Evolutionary conservation across 2,888 invertebrate species (phyloP), one percentile per base, ranked within the genome.

Genomic region (Sinopyrophorus schimmeli): DNA sequence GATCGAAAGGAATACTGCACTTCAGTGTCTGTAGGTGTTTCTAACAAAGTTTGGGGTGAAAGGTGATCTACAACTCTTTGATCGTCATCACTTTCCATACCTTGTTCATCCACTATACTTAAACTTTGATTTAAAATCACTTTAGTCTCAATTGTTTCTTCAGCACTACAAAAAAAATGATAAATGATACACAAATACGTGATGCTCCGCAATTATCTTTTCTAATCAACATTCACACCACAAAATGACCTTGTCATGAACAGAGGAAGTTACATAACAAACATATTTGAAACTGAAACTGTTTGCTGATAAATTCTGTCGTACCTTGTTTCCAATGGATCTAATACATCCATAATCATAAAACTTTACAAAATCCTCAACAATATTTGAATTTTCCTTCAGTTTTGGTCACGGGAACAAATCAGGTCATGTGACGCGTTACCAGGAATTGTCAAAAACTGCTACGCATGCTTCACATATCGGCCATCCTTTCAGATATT

Each of bases 321-420:
- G 71, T 80, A 83, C 83, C 83, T 82, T 74, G 76, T 76, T 67
- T 81, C 80, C 61, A 82, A 74, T 49, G 81, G 79, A 71, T 82
- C 81, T 66, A 81, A 74, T 63, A 81, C 74, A 71, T 81, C 82
- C 76, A 80, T 77, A 70, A 72, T 68, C 55, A 35, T 30, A 52
- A 74, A 72, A 75, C 76, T 58, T 53, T 49, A 42, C 56, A 37
- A 35, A 50, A 54, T 54, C 75, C 73, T 74, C 55, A 49, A 57
- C 75, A 77, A 76, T 78, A 78, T 78, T 80, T 81, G 80, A 80
- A 79, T 80, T 80, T 80, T 80, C 80, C 74, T 77, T 76, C 77
- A 79, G 76, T 78, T 81, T 78, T 81, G 82, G 80, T 83, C 83
- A 83, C 83, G 83, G 82, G 83, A 79, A 81, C 83, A 83, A 82